Evolutionary conservation across 1,140 invertebrate genomes (phyloP).

Genomic region (Drosophila leontia): DNA sequence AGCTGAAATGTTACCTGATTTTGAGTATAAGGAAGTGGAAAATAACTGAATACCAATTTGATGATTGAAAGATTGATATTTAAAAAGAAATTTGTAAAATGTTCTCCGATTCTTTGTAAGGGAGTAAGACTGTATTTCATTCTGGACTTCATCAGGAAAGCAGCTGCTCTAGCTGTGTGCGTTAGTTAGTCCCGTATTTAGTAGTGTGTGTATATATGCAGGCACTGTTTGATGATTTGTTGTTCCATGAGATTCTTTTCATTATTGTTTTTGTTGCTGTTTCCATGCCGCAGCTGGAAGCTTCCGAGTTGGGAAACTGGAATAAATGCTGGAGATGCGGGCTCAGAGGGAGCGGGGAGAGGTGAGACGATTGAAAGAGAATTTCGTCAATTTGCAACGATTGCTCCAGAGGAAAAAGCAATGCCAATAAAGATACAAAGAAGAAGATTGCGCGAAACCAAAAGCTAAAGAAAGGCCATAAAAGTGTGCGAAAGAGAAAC

Average conservation of each 20-base stretch:
- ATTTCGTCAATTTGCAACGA: constrained; percentile 27
- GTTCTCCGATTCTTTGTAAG: not conserved
- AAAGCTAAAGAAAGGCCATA: constrained; percentile 45
- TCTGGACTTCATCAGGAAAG: constrained; percentile 10
- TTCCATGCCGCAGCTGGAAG: constrained; percentile 33
- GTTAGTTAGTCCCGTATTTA: constrained; percentile 20
- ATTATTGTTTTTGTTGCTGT: constrained; percentile 13
- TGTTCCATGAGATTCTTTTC: not conserved
- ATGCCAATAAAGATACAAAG: constrained; percentile 8
- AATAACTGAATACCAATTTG: not conserved
- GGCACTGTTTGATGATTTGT: constrained; percentile 21
- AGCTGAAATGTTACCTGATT: not conserved
- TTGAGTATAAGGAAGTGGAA: too few species aligned
- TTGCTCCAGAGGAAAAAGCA: constrained; percentile 8
- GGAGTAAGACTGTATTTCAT: constrained; percentile 11
- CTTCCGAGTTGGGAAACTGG: constrained; percentile 36
- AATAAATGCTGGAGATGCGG: constrained; percentile 35
- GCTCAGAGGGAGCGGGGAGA: not conserved
- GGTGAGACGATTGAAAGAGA: constrained; percentile 19
- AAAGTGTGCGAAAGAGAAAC: constrained; percentile 42
- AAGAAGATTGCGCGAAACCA: constrained; percentile 31
- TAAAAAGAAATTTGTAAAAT: not conserved
- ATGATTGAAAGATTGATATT: not conserved
- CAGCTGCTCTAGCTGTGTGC: constrained; percentile 6
- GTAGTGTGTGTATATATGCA: constrained; percentile 4